Evolutionary conservation across 2,888 invertebrate species (phyloP).

Genomic region (Lasioglossum lativentre): DNA sequence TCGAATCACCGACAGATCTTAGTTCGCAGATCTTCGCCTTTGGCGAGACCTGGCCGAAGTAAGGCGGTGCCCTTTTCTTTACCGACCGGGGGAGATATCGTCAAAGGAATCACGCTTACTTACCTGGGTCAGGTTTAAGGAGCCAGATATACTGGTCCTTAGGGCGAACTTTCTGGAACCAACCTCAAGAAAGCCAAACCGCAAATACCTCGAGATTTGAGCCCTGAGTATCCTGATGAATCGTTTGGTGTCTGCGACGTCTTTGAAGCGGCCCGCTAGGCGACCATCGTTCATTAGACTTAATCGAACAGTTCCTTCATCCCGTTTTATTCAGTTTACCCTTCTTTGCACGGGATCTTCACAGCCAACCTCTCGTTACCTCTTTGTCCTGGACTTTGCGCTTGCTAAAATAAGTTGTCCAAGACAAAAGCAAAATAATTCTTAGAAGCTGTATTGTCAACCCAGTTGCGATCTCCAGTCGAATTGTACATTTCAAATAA

Average conservation of each 20-base stretch:
- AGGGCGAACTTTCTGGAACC: slow-evolving; percentile 80
- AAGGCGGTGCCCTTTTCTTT: slow-evolving; percentile 63
- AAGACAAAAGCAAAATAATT: background rate
- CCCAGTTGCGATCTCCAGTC: background rate
- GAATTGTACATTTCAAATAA: background rate
- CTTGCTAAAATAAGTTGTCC: background rate
- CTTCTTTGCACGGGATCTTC: slow-evolving; percentile 31
- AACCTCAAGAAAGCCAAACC: slow-evolving; percentile 75
- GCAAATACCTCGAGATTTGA: slow-evolving; percentile 75
- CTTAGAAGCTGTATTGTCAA: background rate
- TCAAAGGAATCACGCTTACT: slow-evolving; percentile 74
- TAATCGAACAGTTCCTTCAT: slow-evolving; percentile 73
- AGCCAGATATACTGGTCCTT: slow-evolving; percentile 77
- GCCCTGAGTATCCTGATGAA: slow-evolving; percentile 77
- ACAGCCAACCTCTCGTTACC: slow-evolving; percentile 24
- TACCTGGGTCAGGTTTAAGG: slow-evolving; percentile 81
- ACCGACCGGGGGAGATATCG: slow-evolving; percentile 59
- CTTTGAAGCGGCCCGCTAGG: slow-evolving; percentile 78
- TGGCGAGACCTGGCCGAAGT: slow-evolving; percentile 34
- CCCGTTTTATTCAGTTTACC: slow-evolving; percentile 46
- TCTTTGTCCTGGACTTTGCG: background rate
- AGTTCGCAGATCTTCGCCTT: slow-evolving; percentile 46
- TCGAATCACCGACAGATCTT: slow-evolving; percentile 54
- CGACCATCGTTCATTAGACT: slow-evolving; percentile 78
- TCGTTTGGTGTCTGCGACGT: slow-evolving; percentile 73